Conservation (phyloP, 2,797 vertebrate species). For the Falco columbarius region DNA sequence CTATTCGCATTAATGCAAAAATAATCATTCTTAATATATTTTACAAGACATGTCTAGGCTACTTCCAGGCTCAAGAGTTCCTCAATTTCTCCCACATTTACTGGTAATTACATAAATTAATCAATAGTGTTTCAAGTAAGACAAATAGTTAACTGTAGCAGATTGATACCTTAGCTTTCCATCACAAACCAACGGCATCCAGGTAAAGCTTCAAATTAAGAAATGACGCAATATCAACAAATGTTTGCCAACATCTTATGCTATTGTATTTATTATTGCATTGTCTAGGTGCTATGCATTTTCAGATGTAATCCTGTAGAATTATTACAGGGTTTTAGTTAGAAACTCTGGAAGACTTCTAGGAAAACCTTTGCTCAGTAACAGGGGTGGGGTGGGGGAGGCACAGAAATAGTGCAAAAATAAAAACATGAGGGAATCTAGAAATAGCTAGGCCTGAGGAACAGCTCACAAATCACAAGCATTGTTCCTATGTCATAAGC, state of each 20-base stretch:
- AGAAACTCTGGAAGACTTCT: neutral
- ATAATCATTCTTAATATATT: constrained; percentile 62
- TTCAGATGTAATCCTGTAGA: neutral
- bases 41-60: constrained; percentile 48
- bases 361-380: neutral
- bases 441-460: neutral
- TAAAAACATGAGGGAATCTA: neutral
- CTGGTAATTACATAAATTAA: constrained; percentile 58
- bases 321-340: neutral
- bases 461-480: neutral
- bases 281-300: neutral
- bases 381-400: neutral
- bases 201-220: neutral
- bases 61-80: constrained; percentile 29
- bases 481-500: neutral
- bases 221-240: neutral
- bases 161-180: neutral
- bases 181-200: neutral
- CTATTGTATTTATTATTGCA: neutral
- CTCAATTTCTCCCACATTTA: constrained; percentile 36
- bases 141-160: neutral
- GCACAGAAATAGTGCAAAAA: neutral
- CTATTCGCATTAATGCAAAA: constrained; percentile 55
- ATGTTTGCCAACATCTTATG: neutral
- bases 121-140: constrained; percentile 15